These are phyloP conservation scores for Margarornis squamiger DNA, from an alignment of 2,797 vertebrate species.

Conservation along the genomic window DNA sequence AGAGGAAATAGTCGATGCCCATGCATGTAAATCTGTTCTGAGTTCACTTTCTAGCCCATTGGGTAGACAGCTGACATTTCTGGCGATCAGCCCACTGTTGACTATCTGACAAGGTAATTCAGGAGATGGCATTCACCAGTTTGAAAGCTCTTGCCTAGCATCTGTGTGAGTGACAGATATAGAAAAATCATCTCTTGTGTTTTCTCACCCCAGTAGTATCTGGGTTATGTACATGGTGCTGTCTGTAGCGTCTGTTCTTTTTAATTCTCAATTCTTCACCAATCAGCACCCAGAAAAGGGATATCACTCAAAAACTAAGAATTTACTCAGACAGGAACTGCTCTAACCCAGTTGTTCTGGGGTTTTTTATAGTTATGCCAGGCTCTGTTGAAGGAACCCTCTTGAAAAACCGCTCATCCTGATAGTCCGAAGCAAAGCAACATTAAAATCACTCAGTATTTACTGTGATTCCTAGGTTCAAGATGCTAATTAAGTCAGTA, in stretches of 20 bases:
- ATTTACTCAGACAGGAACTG: neutral
- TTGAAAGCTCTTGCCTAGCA: neutral
- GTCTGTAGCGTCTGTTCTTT: neutral
- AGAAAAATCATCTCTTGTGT: neutral
- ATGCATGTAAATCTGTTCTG: neutral
- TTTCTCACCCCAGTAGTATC: neutral
- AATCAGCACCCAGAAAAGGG: neutral
- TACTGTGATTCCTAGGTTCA: neutral
- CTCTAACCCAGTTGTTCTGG: neutral
- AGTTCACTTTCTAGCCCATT: neutral
- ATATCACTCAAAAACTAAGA: neutral
- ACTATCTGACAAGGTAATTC: neutral
- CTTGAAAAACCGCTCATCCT: neutral
- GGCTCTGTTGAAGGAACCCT: neutral
- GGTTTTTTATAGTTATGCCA: neutral
- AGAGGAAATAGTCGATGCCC: rapidly evolving
- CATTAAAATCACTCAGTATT: neutral
- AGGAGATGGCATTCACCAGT: neutral
- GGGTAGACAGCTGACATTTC: neutral
- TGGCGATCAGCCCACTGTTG: neutral
- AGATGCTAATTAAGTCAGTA: neutral
- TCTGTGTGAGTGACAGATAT: neutral
- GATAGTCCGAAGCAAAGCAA: neutral
- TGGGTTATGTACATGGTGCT: neutral
- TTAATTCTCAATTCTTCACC: neutral